Percentiles rank a stretch among this genome's conserved stretches.
These are phyloP conservation scores for Tethya wilhelma DNA, from an alignment of 37 sponge, comb jelly and placozoan genomes.

Conservation along the genomic window DNA sequence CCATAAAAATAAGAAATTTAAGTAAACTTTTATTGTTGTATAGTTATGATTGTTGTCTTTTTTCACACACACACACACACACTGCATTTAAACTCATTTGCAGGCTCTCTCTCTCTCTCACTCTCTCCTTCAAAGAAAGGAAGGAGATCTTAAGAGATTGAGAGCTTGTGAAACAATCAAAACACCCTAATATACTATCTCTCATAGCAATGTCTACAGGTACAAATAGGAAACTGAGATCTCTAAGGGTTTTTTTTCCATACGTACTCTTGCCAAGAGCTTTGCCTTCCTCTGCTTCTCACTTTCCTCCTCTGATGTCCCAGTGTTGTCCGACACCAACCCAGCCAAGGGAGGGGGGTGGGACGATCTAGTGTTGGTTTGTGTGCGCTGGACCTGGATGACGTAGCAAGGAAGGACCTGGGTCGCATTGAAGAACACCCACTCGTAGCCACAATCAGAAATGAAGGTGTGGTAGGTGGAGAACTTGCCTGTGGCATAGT, in stretches of 20 bases:
- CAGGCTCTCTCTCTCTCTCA: too few relatives aligned
- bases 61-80: too few relatives aligned
- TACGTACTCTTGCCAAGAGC: slow-evolving; percentile 51
- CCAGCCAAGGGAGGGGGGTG: slow-evolving; percentile 18
- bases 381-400: slow-evolving; percentile 21
- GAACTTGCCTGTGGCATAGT: slow-evolving; percentile 18
- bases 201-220: too few relatives aligned
- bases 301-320: not conserved
- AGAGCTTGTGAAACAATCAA: too few relatives aligned
- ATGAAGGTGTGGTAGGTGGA: not conserved
- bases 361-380: not conserved
- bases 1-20: too few relatives aligned
- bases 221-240: too few relatives aligned
- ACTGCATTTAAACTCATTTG: too few relatives aligned
- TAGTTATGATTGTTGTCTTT: too few relatives aligned
- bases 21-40: too few relatives aligned
- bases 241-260: not conserved
- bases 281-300: slow-evolving; percentile 34
- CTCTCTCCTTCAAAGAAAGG: too few relatives aligned
- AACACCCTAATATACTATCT: too few relatives aligned
- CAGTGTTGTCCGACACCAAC: not conserved
- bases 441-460: slow-evolving; percentile 38
- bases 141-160: too few relatives aligned
- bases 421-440: slow-evolving; percentile 63
- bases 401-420: slow-evolving; percentile 70